Evolutionary conservation across 2,797 vertebrate species (phyloP), one percentile per base, ranked within the genome.

Genomic region (Pseudotriccus pelzelni): DNA sequence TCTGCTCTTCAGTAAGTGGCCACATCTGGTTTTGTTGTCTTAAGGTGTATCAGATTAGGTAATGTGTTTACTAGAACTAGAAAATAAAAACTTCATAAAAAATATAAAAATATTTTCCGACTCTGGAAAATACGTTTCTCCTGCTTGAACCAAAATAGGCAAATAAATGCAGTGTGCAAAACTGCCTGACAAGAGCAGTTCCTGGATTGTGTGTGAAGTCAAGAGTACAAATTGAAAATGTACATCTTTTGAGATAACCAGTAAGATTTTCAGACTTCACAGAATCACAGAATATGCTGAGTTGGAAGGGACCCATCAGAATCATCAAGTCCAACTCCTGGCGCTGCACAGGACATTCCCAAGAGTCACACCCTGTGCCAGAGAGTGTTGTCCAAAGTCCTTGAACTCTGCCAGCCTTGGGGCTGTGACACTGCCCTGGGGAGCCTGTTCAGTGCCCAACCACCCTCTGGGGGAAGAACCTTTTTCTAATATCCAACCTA

Each of bases 91-190:
- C 41, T 41, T 41, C 7, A 41, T 41, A 41, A 41, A 41, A 41
- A 41, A 39, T 39, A 39, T 39, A 39, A 41, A 41, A 41, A 41
- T 41, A 41, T 41, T 41, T 41, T 90, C 88, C 52, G 76, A 3
- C 56, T 81, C 52, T 78, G 36, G 36, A 93, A 97, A 79, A 23
- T 20, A 34, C 63, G 46, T 76, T 56, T 90, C 46, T 93, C 5
- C 41, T 75, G 34, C 53, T 70, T 72, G 46, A 84, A 72, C 43
- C 32, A 89, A 89, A 58, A 30, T 19, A 49, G 39, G 49, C 34
- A 81, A 55, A 53, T 66, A 80, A 92, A 28, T 43, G 69, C n/a
- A 72, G 6, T 15, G 5, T 49, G 30, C 27, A 56, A 60, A 92
- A 60, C 23, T 37, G 56, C 50, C 18, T 55, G 63, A 41, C 14